These are phyloP conservation scores for Diplazon laetatorius DNA, from an alignment of 2,888 invertebrate species.

Conservation along the genomic window DNA sequence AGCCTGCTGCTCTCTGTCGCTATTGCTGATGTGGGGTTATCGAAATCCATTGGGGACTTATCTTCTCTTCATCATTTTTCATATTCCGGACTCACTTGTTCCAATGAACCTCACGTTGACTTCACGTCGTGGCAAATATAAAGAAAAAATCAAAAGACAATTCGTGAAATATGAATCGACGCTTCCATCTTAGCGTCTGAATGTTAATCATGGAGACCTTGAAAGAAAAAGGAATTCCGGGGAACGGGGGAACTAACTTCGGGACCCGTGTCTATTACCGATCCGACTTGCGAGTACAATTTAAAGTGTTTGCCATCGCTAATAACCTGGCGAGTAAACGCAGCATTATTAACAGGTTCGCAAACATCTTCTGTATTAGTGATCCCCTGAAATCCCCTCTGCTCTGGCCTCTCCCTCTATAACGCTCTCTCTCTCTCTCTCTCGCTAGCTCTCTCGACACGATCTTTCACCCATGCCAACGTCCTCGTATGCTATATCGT, in stretches of 20 bases:
- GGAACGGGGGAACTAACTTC: background rate
- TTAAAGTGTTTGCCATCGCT: conserved; percentile 81
- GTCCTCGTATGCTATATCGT: conserved; percentile 33
- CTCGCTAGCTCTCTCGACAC: conserved; percentile 43
- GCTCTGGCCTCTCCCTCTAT: conserved; percentile 60
- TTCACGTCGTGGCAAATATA: background rate
- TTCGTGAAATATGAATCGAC: too few species aligned
- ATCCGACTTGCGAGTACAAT: conserved; percentile 74
- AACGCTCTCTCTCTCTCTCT: conserved; percentile 59
- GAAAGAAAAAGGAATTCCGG: background rate
- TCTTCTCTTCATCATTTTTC: conserved; percentile 29
- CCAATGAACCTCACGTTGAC: background rate
- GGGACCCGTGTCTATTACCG: conserved; percentile 60
- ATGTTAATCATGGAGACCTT: background rate
- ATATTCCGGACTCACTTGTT: background rate
- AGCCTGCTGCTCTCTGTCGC: conserved; percentile 46
- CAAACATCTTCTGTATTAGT: conserved; percentile 80
- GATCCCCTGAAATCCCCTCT: conserved; percentile 74
- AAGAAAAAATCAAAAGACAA: conserved; percentile 27
- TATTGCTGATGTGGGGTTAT: conserved; percentile 57
- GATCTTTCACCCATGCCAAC: conserved; percentile 24
- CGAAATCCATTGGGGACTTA: conserved; percentile 59
- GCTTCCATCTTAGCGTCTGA: too few species aligned
- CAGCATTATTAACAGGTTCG: conserved; percentile 81
- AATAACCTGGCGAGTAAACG: conserved; percentile 80